Percentiles rank a stretch among this genome's conserved stretches.
Evolutionary conservation across 2,888 invertebrate species (phyloP).

Genomic region (Drosophila conformis): DNA sequence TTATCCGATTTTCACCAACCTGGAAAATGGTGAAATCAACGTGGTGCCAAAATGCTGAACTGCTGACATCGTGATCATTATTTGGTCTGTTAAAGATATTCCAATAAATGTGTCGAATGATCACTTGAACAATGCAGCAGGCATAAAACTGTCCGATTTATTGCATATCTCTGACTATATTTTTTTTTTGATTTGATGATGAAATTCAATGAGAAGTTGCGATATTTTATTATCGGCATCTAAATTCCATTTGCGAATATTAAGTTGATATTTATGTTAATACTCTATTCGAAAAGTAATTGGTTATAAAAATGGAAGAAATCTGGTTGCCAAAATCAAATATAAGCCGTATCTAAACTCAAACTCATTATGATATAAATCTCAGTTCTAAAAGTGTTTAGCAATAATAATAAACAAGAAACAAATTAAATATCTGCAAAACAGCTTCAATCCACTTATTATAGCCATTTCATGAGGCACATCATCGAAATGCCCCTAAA

Average conservation of each 20-base stretch:
- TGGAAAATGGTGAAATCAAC: conserved; percentile 43
- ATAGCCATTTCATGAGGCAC: neutral
- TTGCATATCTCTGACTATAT: conserved; percentile 2
- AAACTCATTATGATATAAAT: neutral
- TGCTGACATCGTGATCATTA: conserved; percentile 14
- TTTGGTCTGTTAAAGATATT: conserved; percentile 21
- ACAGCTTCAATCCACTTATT: neutral
- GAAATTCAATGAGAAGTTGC: neutral
- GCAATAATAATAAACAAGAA: neutral
- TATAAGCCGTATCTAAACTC: neutral
- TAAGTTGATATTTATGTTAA: neutral
- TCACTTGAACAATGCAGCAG: conserved; percentile 32
- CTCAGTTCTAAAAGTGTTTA: neutral
- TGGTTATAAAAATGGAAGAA: neutral
- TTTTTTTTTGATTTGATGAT: neutral
- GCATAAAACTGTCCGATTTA: conserved; percentile 25
- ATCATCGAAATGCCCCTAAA: conserved; percentile 1
- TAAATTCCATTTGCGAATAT: neutral
- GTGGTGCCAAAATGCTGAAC: conserved; percentile 10
- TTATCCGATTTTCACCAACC: neutral
- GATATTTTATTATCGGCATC: neutral
- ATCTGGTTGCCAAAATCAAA: neutral
- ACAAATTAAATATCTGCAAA: neutral
- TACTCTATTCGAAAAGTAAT: neutral
- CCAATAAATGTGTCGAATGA: conserved; percentile 42